Percentiles rank a stretch among this genome's conserved stretches.
Conservation (phyloP, 2,113 vertebrate genomes). For the Oxygymnocypris stewartii region DNA sequence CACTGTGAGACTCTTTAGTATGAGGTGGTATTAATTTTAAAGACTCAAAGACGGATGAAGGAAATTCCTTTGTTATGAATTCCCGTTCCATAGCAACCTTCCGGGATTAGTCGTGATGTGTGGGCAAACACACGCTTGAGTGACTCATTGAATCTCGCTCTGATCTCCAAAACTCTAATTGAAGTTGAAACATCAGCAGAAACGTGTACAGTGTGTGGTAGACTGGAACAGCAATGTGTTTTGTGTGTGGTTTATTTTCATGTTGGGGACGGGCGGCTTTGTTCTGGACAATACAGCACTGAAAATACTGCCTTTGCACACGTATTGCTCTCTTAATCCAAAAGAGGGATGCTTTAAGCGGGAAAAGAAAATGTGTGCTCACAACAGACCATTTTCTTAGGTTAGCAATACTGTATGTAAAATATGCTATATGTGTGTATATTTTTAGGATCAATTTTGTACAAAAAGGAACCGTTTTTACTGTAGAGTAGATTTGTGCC, state of each 20-base stretch:
- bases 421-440: slow-evolving; percentile 35
- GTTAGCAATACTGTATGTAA: slow-evolving; percentile 41
- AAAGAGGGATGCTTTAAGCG: slow-evolving; percentile 18
- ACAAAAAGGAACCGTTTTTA: slow-evolving; percentile 27
- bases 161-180: background rate
- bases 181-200: slow-evolving; percentile 17
- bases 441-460: slow-evolving; percentile 49
- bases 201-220: slow-evolving; percentile 34
- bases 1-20: slow-evolving; percentile 42
- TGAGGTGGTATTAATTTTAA: slow-evolving; percentile 11
- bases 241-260: slow-evolving; percentile 19
- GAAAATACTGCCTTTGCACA: slow-evolving; percentile 36
- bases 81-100: slow-evolving; percentile 8
- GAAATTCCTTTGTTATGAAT: slow-evolving; percentile 18
- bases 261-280: background rate
- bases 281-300: slow-evolving; percentile 1
- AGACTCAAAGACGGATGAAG: slow-evolving; percentile 17
- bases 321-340: slow-evolving; percentile 38
- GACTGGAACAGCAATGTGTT: slow-evolving; percentile 17
- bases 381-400: slow-evolving; percentile 29
- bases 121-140: slow-evolving; percentile 23
- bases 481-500: slow-evolving; percentile 33
- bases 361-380: slow-evolving; percentile 6
- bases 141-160: background rate
- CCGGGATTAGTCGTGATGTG: background rate